Conservation (phyloP, 1,140 invertebrate genomes). For the Ylistrum balloti region DNA sequence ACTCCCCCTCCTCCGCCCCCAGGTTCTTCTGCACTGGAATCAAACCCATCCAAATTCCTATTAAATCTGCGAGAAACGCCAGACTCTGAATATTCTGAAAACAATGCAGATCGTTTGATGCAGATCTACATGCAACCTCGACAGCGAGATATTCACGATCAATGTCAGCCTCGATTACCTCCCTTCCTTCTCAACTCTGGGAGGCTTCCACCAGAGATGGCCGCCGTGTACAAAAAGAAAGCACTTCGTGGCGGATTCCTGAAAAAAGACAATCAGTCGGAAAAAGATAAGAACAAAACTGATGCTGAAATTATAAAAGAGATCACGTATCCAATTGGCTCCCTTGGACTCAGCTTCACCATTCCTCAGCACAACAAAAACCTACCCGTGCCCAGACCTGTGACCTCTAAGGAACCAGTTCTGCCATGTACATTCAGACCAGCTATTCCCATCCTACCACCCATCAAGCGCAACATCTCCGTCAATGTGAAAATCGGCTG, state of each 20-base stretch:
- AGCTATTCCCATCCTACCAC: neutral
- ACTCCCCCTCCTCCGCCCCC: neutral
- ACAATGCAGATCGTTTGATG: neutral
- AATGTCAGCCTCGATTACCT: neutral
- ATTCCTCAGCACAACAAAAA: neutral
- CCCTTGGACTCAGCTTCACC: constrained; percentile 5
- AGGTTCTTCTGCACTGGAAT: neutral
- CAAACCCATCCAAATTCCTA: neutral
- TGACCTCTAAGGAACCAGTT: neutral
- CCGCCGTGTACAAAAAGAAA: neutral
- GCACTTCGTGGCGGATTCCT: neutral
- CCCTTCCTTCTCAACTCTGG: constrained; percentile 3
- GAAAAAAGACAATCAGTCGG: neutral
- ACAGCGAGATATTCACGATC: neutral
- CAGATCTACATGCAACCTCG: neutral
- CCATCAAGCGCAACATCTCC: neutral
- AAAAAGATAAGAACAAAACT: neutral
- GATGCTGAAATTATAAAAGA: neutral
- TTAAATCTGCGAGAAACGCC: neutral
- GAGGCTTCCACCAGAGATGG: neutral
- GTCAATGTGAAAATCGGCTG: neutral
- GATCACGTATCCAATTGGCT: neutral
- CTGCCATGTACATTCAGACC: neutral
- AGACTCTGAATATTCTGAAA: neutral
- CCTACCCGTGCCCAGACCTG: neutral